Base-by-base conservation (phyloP, 2,888 invertebrate genomes). In the Ceraclea dissimilis region DNA sequence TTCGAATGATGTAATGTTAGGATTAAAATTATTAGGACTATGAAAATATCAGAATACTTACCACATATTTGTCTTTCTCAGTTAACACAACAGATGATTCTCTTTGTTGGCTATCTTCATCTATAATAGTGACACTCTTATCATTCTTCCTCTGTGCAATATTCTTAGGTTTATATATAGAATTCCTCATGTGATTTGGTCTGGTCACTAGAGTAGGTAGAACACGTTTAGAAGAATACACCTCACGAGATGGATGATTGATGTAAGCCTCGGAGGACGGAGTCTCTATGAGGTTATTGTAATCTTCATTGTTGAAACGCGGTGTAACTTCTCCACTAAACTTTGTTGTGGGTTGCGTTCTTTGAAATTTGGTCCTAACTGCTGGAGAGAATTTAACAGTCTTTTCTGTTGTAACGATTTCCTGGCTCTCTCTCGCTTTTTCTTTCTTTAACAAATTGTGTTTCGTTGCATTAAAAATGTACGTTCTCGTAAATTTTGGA, bases 401-500 rank as follows among this genome's bases (percentile, higher is more conserved):
- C 22, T 60, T 57, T 43, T 57, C 56, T 13, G 64, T 63, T 13
- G 59, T 55, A 8, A 17, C 13, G 21, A 57, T 44, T 10, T 53
- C 51, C 20, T 54, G 59, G 18, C 49, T 52, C 21, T 49, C 43
- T 31, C 22, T 57, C 26, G 55, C 49, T 39, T 49, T 53, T 56
- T 56, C 62, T 60, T 55, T 60, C 54, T 60, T 54, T 51, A 43
- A 31, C n/a, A 43, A 52, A 46, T 56, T 57, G 49, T 47, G 54
- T 17, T 59, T 50, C 33, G 52, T 47, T 17, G 49, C 58, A 49
- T 60, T 63, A 16, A 60, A 62, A 48, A 56, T 58, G 5, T 52
- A 49, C 19, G 56, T 63, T 13, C 67, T 67, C 8, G 66, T 63
- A 50, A 53, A 52, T 65, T 73, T 75, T 62, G 69, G 69, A 55